Evolutionary conservation across 2,888 invertebrate genomes (phyloP), one percentile per base, ranked within the genome.

Genomic region (Cosmorhoe ocellata): DNA sequence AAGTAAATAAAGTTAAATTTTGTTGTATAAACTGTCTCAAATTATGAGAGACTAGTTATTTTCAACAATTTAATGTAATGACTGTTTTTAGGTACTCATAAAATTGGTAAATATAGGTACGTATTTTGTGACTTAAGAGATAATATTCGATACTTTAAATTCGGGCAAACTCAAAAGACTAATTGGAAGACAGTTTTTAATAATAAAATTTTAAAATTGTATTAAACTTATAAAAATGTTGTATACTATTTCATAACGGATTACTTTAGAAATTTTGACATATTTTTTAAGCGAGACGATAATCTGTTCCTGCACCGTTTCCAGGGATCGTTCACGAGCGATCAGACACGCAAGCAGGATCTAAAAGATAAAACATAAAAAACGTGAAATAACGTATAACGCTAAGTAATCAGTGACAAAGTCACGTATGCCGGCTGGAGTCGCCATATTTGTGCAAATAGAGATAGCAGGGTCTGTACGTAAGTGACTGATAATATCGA

Each of bases 371-470:
- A 59, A 55, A 14, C 32, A 30, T 41, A 45, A 62, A 58, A 61
- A 56, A 57, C 54, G 64, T 64, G 54, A 67, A 67, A 42, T 24
- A 36, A 52, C 56, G 57, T 64, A 59, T 60, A 64, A 41, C 42
- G 54, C 63, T 64, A 49, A 52, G 61, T 60, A 61, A 64, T 66
- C 66, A 61, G 69, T 69, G 73, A 66, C 55, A 63, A 60, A 78
- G 80, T 79, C 81, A 81, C 81, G 81, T 79, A 77, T 74, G 14
- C 13, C 18, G 18, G 36, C 40, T 71, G 64, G 74, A 76, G 72
- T 71, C 72, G 74, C 83, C 79, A 71, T 84, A 80, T 84, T 83
- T 84, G 83, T 79, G 80, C 85, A 86, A 84, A 86, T 84, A 87
- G 51, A 79, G 87, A 88, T 88, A 87, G 81, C 77, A 75, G 76